These are phyloP conservation scores for Peribatodes rhomboidaria DNA, from an alignment of 2,888 invertebrate genomes.

Conservation along the genomic window DNA sequence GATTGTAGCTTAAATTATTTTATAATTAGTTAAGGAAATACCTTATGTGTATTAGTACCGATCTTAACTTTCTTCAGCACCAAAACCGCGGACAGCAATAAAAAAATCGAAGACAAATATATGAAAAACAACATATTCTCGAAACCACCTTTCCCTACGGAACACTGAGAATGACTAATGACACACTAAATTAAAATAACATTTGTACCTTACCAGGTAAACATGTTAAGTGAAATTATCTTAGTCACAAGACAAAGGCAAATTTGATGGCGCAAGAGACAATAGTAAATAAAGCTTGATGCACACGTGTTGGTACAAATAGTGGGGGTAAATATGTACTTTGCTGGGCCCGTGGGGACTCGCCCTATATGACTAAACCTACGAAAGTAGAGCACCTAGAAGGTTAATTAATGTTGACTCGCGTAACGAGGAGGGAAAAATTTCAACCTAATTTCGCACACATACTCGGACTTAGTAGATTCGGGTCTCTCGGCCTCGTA, in stretches of 20 bases:
- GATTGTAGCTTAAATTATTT: no score
- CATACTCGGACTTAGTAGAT: neutral
- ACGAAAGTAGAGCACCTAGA: slow-evolving; percentile 25
- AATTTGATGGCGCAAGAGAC: slow-evolving; percentile 35
- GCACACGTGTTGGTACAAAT: slow-evolving; percentile 21
- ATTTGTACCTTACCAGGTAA: slow-evolving; percentile 42
- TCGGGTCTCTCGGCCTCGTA: neutral
- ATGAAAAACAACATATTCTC: slow-evolving; percentile 66
- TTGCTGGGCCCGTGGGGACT: slow-evolving; percentile 22
- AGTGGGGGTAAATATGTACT: slow-evolving; percentile 31
- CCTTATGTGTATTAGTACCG: slow-evolving; percentile 58
- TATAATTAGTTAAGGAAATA: neutral
- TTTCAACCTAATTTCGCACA: slow-evolving; percentile 2
- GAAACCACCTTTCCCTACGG: slow-evolving; percentile 48
- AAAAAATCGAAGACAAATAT: slow-evolving; percentile 66
- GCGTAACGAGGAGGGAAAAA: slow-evolving; percentile 9
- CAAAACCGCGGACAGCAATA: slow-evolving; percentile 62
- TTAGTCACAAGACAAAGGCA: slow-evolving; percentile 55
- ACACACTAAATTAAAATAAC: slow-evolving; percentile 39
- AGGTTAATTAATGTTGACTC: slow-evolving; percentile 34
- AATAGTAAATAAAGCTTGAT: slow-evolving; percentile 23
- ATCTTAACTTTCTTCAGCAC: slow-evolving; percentile 64
- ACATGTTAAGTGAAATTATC: slow-evolving; percentile 52
- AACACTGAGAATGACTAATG: slow-evolving; percentile 51
- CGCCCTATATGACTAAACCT: slow-evolving; percentile 22